Percentiles rank a stretch among this genome's conserved stretches.
Evolutionary conservation across 2,797 vertebrate species (phyloP).

Genomic region (Sternarchorhynchus goeldii): DNA sequence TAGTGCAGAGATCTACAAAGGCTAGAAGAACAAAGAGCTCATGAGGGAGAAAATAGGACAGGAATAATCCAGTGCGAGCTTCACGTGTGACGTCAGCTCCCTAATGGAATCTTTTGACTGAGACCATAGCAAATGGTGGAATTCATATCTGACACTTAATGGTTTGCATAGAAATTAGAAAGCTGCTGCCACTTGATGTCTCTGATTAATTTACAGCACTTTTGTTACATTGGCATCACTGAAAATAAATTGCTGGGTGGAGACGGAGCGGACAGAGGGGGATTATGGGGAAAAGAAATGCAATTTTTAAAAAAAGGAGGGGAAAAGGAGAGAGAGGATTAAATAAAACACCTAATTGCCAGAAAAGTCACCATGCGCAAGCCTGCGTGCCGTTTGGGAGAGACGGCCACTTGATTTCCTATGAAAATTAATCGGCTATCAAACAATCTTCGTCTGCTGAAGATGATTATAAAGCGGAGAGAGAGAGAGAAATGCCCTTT

Average conservation of each 20-base stretch:
- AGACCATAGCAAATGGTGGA: constrained; percentile 90
- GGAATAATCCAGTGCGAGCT: constrained; percentile 79
- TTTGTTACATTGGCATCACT: constrained; percentile 76
- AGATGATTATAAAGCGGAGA: constrained; percentile 96
- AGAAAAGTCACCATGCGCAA: constrained; percentile 86
- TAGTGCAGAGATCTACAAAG: constrained; percentile 75
- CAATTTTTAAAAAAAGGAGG: constrained; percentile 66
- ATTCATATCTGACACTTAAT: constrained; percentile 96
- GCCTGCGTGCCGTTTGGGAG: constrained; percentile 81
- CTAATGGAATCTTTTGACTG: constrained; percentile 93
- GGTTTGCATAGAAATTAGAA: constrained; percentile 94
- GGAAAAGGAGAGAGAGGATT: constrained; percentile 74
- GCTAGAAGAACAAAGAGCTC: constrained; percentile 82
- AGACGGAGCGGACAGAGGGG: constrained; percentile 59
- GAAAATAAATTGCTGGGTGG: constrained; percentile 76
- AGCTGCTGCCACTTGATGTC: constrained; percentile 76
- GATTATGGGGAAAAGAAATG: constrained; percentile 58
- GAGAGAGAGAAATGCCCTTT: constrained; percentile 93
- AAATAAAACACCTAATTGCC: constrained; percentile 94
- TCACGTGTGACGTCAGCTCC: constrained; percentile 84
- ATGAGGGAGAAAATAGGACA: constrained; percentile 85
- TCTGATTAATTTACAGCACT: constrained; percentile 87
- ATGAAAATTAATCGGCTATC: constrained; percentile 99
- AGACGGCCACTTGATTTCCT: constrained; percentile 98
- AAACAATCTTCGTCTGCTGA: constrained; percentile 98